Percentiles rank a stretch among this genome's conserved stretches.
These are phyloP conservation scores for Notodromas monacha DNA, from an alignment of 2,888 invertebrate genomes.

Conservation along the genomic window DNA sequence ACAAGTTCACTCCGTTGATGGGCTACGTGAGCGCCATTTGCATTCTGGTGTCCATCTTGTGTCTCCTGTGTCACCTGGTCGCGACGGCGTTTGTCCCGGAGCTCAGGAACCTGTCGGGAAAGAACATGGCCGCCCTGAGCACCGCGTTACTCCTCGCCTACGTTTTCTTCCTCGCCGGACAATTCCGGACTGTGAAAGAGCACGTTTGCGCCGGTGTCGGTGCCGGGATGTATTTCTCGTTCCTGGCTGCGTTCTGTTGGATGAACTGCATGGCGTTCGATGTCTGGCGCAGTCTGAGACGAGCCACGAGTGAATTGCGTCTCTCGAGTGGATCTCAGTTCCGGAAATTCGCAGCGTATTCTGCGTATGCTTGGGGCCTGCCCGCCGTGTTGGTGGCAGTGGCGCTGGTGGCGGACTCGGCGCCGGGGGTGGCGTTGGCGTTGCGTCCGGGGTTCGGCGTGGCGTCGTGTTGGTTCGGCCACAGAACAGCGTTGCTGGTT, in stretches of 20 bases:
- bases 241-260: slow-evolving; percentile 22
- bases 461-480: slow-evolving; percentile 21
- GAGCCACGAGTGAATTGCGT: background rate
- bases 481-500: slow-evolving; percentile 18
- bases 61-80: slow-evolving; percentile 18
- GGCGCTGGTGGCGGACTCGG: slow-evolving; percentile 15
- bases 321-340: background rate
- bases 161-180: slow-evolving; percentile 17
- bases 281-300: slow-evolving; percentile 17
- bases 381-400: slow-evolving; percentile 15
- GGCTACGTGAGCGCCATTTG: slow-evolving; percentile 19
- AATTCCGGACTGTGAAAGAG: slow-evolving; percentile 12
- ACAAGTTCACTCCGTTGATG: slow-evolving; percentile 14
- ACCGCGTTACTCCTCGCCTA: slow-evolving; percentile 19
- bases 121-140: slow-evolving; percentile 21
- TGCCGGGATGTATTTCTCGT: slow-evolving; percentile 19
- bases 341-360: slow-evolving; percentile 17
- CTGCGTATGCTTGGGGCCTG: slow-evolving; percentile 17
- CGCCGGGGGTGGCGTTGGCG: slow-evolving; percentile 10
- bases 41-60: slow-evolving; percentile 18
- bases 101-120: slow-evolving; percentile 20
- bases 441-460: slow-evolving; percentile 19
- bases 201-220: slow-evolving; percentile 17
- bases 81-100: slow-evolving; percentile 19
- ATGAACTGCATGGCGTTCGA: slow-evolving; percentile 22